Evolutionary conservation across 2,113 vertebrate species (phyloP).

Genomic region (Rhinichthys klamathensis): DNA sequence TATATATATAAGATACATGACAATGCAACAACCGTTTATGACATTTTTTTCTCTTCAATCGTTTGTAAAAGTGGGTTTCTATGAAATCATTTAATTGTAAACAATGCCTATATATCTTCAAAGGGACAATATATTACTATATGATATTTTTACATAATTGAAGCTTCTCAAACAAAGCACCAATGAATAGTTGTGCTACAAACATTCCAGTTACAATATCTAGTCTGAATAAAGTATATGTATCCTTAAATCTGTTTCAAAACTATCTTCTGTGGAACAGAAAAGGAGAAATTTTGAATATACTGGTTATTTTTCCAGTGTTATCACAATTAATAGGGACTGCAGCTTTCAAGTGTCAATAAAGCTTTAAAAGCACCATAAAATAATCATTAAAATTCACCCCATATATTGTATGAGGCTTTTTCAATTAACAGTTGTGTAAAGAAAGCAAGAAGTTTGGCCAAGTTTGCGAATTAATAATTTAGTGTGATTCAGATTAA

Average conservation of each 20-base stretch:
- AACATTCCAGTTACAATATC: not conserved
- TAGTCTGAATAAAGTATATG: not conserved
- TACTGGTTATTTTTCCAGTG: not conserved
- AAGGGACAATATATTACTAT: constrained; percentile 28
- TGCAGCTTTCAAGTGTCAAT: not conserved
- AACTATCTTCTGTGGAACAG: not conserved
- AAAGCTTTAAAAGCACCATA: not conserved
- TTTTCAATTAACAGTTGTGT: not conserved
- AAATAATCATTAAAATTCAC: not conserved
- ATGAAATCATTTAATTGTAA: constrained; percentile 43
- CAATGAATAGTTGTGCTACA: not conserved
- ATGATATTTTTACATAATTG: constrained; percentile 22
- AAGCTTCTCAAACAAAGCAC: constrained; percentile 9
- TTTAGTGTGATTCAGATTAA: not conserved
- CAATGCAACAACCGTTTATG: not conserved
- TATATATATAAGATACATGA: not conserved
- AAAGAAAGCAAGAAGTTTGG: not conserved
- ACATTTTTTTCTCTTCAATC: not conserved
- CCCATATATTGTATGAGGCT: not conserved
- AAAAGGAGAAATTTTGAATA: not conserved
- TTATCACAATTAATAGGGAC: not conserved
- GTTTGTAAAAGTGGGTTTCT: constrained; percentile 26
- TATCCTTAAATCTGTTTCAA: not conserved
- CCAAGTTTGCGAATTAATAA: not conserved
- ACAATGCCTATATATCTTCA: constrained; percentile 20